Evolutionary conservation across 1,140 invertebrate species (phyloP).

Genomic region (Anthonomus grandis): DNA sequence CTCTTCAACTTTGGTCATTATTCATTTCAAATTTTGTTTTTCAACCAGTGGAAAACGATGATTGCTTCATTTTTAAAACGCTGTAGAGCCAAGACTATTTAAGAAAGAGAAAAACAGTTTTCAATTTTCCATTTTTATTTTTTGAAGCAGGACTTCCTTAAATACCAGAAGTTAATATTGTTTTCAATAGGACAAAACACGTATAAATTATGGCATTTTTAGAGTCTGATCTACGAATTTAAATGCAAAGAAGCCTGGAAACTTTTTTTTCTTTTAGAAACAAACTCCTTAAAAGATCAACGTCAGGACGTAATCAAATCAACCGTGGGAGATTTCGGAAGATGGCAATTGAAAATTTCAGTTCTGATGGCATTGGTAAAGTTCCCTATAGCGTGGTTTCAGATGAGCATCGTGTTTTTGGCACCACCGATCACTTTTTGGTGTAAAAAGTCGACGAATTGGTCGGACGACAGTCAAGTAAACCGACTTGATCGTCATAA

Average conservation of each 20-base stretch:
- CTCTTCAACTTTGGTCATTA: no score
- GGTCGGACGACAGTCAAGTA: no score
- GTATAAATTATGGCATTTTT: neutral
- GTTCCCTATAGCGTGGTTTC: conserved; percentile 65
- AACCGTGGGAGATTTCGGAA: conserved; percentile 63
- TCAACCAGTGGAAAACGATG: no score
- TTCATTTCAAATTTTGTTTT: no score
- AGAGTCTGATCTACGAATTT: neutral
- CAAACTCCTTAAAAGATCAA: neutral
- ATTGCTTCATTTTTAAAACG: no score
- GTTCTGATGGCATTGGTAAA: conserved; percentile 63
- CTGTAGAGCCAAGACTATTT: no score
- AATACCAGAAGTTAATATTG: neutral
- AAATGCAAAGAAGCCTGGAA: neutral
- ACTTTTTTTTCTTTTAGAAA: neutral
- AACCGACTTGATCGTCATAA: no score
- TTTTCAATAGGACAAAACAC: neutral
- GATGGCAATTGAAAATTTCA: conserved; percentile 67
- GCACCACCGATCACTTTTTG: conserved; percentile 60
- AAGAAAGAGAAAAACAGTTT: no score
- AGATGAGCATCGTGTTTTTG: conserved; percentile 64
- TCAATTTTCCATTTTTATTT: no score
- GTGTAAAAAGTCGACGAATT: conserved; percentile 52
- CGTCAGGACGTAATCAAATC: conserved; percentile 33
- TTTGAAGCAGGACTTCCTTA: no score